These are phyloP conservation scores for Labeo calbasu DNA, from an alignment of 2,797 vertebrate species.

Conservation along the genomic window DNA sequence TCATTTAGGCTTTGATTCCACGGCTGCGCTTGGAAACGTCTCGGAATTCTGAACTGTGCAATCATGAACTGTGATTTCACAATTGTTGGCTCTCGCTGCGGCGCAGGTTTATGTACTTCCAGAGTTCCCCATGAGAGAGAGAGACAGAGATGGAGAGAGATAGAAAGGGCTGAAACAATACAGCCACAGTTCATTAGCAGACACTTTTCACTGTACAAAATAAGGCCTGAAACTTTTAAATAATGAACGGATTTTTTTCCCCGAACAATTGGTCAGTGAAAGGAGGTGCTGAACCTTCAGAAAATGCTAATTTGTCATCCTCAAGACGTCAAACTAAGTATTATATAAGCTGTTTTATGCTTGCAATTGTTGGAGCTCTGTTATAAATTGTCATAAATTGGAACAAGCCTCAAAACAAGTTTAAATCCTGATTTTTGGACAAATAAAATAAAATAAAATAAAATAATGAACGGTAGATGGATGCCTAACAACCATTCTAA, in stretches of 20 bases:
- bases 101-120: conserved; percentile 51
- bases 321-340: neutral
- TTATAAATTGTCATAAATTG: neutral
- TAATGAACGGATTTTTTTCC: neutral
- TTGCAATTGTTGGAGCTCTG: neutral
- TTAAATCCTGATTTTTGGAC: neutral
- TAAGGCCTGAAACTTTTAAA: conserved; percentile 16
- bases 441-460: neutral
- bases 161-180: conserved; percentile 32
- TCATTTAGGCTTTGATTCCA: conserved; percentile 72
- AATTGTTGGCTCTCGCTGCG: conserved; percentile 58
- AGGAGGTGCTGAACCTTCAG: neutral
- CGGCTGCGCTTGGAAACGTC: conserved; percentile 46
- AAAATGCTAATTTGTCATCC: neutral
- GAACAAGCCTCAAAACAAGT: conserved; percentile 2
- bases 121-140: conserved; percentile 46
- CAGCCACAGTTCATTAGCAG: conserved; percentile 38
- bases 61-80: conserved; percentile 60
- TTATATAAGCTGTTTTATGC: conserved; percentile 4
- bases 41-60: conserved; percentile 8
- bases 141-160: conserved; percentile 47
- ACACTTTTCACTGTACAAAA: conserved; percentile 22
- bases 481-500: too few species aligned
- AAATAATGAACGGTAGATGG: too few species aligned
- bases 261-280: neutral